These are phyloP conservation scores for Clarias magur DNA, from an alignment of 2,113 vertebrate genomes.

Conservation along the genomic window DNA sequence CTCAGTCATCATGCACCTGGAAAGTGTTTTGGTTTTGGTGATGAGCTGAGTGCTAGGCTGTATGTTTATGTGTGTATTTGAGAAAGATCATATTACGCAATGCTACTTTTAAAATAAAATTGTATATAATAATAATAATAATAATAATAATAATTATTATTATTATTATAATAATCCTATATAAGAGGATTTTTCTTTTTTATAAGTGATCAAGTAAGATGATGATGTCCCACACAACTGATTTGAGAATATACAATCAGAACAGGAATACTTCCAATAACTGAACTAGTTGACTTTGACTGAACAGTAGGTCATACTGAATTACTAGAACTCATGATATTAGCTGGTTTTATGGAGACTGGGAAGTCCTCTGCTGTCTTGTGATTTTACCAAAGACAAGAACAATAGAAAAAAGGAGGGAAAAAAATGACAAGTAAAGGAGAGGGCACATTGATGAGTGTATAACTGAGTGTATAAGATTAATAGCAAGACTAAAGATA, in stretches of 20 bases:
- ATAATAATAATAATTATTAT: too few species aligned
- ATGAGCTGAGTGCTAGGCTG: neutral
- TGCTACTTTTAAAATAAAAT: neutral
- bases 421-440: neutral
- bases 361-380: conserved; percentile 56
- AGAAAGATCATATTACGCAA: neutral
- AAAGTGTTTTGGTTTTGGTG: neutral
- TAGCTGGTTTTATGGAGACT: conserved; percentile 30
- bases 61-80: neutral
- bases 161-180: too few species aligned
- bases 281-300: neutral
- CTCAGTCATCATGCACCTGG: neutral
- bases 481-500: neutral
- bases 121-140: too few species aligned
- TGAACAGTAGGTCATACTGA: conserved; percentile 4
- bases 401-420: conserved; percentile 36
- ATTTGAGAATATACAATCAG: neutral
- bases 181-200: neutral
- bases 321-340: conserved; percentile 13
- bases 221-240: neutral
- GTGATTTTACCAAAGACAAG: neutral
- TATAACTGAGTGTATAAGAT: neutral
- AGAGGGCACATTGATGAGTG: neutral
- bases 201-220: neutral
- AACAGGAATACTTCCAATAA: neutral